Percentiles rank a stretch among this genome's conserved stretches.
Conservation (phyloP, 2,797 vertebrate genomes). For the Muscicapa striata region DNA sequence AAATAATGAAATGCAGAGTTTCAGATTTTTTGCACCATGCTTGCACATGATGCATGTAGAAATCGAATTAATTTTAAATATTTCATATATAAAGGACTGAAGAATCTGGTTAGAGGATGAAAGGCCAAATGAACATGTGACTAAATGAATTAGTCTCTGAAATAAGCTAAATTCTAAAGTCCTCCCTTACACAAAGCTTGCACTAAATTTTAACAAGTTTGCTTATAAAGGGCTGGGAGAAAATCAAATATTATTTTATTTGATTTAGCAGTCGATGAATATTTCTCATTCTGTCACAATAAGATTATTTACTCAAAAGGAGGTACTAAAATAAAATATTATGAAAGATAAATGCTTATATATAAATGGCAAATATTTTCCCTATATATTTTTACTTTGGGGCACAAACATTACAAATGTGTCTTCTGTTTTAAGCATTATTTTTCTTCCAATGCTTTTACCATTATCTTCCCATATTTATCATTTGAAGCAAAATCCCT, state of each 20-base stretch:
- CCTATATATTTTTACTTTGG: background rate
- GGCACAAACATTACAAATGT: background rate
- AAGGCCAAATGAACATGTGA: background rate
- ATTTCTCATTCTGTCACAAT: slow-evolving; percentile 54
- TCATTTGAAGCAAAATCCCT: background rate
- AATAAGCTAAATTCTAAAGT: background rate
- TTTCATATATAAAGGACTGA: background rate
- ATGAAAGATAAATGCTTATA: slow-evolving; percentile 25
- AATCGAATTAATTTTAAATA: background rate
- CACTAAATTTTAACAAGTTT: slow-evolving; percentile 7
- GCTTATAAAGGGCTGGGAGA: background rate
- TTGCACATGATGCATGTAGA: background rate
- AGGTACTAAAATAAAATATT: slow-evolving; percentile 32
- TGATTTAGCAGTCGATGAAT: slow-evolving; percentile 31
- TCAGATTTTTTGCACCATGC: background rate
- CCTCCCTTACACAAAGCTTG: background rate
- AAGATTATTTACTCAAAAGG: slow-evolving; percentile 30
- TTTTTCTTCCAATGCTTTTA: background rate
- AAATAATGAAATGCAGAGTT: background rate
- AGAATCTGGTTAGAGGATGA: background rate
- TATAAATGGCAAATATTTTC: slow-evolving; percentile 18
- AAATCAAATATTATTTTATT: slow-evolving; percentile 26
- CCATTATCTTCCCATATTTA: background rate
- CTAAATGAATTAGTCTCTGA: background rate
- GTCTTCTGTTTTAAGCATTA: background rate